phyloP scores from a whole-genome alignment of 2,888 invertebrate species.

The Sesia bembeciformis region DNA sequence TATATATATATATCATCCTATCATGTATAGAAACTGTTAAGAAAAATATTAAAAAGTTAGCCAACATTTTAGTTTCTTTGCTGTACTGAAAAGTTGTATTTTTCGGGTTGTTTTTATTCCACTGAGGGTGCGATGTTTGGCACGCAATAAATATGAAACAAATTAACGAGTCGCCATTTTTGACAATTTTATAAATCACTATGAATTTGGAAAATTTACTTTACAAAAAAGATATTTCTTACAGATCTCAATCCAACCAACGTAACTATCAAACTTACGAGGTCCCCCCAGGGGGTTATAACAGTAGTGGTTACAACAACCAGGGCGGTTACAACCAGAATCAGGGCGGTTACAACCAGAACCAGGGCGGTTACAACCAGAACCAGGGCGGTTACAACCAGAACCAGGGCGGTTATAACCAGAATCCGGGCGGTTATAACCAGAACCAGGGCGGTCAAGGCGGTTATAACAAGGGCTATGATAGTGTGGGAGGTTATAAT shows the following conservation, averaged over 20 bases:
- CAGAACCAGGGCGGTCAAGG: constrained; percentile 9
- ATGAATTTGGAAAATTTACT: background rate
- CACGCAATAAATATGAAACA: background rate
- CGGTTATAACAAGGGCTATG: constrained; percentile 12
- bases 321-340: constrained; percentile 10
- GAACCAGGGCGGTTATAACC: constrained; percentile 14
- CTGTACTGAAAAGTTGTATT: too few species aligned
- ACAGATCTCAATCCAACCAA: constrained; percentile 39
- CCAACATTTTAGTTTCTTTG: too few species aligned
- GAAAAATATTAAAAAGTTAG: too few species aligned
- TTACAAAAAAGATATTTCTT: constrained; percentile 6
- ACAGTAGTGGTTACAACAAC: constrained; percentile 12
- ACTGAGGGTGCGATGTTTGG: too few species aligned
- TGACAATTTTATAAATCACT: background rate
- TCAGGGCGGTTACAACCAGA: constrained; percentile 3
- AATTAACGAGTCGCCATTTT: too few species aligned
- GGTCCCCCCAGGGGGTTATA: constrained; percentile 49
- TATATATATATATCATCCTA: too few species aligned
- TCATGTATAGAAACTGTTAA: too few species aligned
- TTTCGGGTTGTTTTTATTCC: too few species aligned
- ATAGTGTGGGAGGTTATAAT: constrained; percentile 6
- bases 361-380: constrained; percentile 13
- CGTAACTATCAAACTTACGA: constrained; percentile 51
- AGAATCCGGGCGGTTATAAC: constrained; percentile 11
- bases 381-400: constrained; percentile 3